Conservation (phyloP, 2,797 vertebrate genomes). For the Fringilla coelebs region DNA sequence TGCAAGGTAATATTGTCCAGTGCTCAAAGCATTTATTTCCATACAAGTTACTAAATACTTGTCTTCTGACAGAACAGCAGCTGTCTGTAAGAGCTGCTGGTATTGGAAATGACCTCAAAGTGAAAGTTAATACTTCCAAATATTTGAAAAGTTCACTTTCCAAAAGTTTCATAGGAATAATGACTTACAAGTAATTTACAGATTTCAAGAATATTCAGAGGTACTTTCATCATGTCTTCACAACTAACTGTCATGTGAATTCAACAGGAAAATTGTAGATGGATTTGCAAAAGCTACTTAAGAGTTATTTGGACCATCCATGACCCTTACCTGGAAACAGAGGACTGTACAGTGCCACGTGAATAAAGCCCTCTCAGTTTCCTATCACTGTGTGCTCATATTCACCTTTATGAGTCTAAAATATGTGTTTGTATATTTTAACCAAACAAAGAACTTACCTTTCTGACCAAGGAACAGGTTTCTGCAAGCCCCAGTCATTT, state of each 20-base stretch:
- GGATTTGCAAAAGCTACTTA: not conserved
- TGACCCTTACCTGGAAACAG: not conserved
- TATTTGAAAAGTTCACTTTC: not conserved
- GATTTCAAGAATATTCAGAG: not conserved
- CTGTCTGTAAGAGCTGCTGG: not conserved
- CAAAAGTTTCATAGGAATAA: not conserved
- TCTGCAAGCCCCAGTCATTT: not conserved
- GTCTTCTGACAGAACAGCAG: not conserved
- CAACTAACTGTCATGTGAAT: not conserved
- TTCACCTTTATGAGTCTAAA: not conserved
- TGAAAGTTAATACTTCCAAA: not conserved
- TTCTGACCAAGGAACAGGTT: fast-evolving
- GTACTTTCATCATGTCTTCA: not conserved
- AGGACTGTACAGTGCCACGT: not conserved
- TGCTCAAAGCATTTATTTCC: not conserved
- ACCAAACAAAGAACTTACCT: not conserved
- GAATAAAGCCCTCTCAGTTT: not conserved
- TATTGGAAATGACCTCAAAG: not conserved
- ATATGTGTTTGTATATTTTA: not conserved
- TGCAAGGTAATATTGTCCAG: not conserved
- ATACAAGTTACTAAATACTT: not conserved
- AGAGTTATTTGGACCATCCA: not conserved
- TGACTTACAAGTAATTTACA: not conserved
- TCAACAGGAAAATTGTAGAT: not conserved
- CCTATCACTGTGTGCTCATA: not conserved